Evolutionary conservation across 2,113 vertebrate species (phyloP).

Genomic region (Colinus virginianus): DNA sequence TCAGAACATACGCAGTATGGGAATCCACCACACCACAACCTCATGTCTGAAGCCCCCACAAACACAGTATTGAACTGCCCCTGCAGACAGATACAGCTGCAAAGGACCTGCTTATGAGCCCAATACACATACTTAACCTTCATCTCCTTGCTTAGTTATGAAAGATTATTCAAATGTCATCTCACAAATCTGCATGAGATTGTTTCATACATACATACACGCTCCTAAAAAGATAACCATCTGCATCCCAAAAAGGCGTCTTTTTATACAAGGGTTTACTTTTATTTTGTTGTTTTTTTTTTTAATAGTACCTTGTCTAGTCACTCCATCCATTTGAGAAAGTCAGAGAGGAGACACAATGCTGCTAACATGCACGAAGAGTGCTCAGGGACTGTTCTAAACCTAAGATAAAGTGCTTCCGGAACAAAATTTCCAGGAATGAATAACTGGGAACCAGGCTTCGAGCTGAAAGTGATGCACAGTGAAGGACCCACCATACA

Average conservation of each 20-base stretch:
- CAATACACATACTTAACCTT: neutral
- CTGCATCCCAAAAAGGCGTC: neutral
- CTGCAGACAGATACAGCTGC: neutral
- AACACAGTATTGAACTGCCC: neutral
- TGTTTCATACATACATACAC: neutral
- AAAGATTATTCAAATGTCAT: neutral
- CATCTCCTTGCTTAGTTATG: neutral
- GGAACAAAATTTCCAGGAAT: neutral
- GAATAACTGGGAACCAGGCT: neutral
- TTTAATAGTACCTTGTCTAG: neutral
- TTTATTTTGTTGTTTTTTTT: neutral
- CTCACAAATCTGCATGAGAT: neutral
- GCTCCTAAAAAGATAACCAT: neutral
- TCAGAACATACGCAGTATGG: fast-evolving
- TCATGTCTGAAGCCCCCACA: neutral
- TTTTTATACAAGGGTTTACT: fast-evolving
- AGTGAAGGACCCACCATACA: neutral
- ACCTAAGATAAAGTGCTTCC: neutral
- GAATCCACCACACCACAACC: neutral
- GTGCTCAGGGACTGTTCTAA: neutral
- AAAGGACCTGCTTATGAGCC: neutral
- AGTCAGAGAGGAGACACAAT: neutral
- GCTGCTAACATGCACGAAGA: neutral
- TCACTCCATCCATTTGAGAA: neutral
- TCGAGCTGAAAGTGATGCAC: neutral